Conservation (phyloP, 2,888 invertebrate genomes). For the Octodonta nipae region DNA sequence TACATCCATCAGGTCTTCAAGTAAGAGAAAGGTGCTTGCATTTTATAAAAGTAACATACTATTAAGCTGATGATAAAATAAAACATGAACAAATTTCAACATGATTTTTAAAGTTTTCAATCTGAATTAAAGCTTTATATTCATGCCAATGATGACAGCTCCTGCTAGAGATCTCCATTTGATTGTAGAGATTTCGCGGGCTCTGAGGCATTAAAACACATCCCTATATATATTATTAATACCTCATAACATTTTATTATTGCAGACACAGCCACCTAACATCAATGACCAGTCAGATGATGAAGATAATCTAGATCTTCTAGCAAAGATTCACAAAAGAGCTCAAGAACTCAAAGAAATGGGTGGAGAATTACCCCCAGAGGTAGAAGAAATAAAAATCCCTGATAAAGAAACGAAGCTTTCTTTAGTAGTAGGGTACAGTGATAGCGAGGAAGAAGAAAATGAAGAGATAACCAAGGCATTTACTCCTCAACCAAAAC, state of each 20-base stretch:
- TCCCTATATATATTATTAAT: background rate
- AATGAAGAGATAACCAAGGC: constrained; percentile 7
- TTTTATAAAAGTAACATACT: no score
- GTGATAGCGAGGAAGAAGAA: constrained; percentile 38
- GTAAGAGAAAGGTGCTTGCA: no score
- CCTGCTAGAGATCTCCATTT: constrained; percentile 31
- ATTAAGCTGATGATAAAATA: no score
- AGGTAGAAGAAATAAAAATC: constrained; percentile 15
- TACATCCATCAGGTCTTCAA: no score
- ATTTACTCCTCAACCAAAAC: constrained; percentile 6
- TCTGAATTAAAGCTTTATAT: constrained; percentile 25
- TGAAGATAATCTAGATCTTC: constrained; percentile 32
- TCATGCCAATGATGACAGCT: constrained; percentile 29
- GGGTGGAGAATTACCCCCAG: constrained; percentile 31
- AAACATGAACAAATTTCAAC: constrained; percentile 5
- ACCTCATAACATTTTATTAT: background rate
- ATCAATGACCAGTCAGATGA: constrained; percentile 13
- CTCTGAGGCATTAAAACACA: constrained; percentile 24
- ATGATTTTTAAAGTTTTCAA: constrained; percentile 35
- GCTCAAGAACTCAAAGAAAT: constrained; percentile 34
- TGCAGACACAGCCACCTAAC: constrained; percentile 3
- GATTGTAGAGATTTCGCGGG: constrained; percentile 29
- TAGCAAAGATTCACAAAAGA: constrained; percentile 34
- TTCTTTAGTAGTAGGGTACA: constrained; percentile 43
- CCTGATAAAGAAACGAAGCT: constrained; percentile 22